Evolutionary conservation across 1,140 invertebrate species (phyloP).

Genomic region (Wasmannia auropunctata): DNA sequence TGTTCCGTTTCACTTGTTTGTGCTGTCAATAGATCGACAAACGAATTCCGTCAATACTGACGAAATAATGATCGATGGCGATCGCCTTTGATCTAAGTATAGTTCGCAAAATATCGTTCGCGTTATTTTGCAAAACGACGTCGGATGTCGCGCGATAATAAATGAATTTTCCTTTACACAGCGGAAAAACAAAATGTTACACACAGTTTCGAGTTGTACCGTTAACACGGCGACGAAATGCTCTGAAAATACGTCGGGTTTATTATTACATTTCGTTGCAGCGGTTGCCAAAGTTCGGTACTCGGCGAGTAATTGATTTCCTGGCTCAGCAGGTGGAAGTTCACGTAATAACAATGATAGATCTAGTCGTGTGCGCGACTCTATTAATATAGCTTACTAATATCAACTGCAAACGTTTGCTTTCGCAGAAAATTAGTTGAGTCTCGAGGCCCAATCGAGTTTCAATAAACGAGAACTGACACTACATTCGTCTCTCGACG

Average conservation of each 20-base stretch:
- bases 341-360: conserved; percentile 51
- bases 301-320: conserved; percentile 25
- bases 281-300: conserved; percentile 17
- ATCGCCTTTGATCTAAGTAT: conserved; percentile 22
- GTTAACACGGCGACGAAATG: background rate
- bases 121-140: background rate
- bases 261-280: conserved; percentile 43
- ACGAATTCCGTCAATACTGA: conserved; percentile 5
- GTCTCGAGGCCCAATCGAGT: background rate
- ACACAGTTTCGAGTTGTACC: background rate
- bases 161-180: conserved; percentile 15
- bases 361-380: background rate
- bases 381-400: conserved; percentile 51
- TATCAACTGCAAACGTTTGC: conserved; percentile 3
- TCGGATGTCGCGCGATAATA: background rate
- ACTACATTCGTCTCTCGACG: background rate
- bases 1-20: conserved; percentile 14
- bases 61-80: too few species aligned
- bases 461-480: background rate
- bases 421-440: background rate
- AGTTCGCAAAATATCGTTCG: background rate
- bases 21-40: conserved; percentile 3
- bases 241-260: conserved; percentile 37
- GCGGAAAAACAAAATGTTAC: background rate
- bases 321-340: conserved; percentile 45